Evolutionary conservation across 1,140 invertebrate species (phyloP), one percentile per base, ranked within the genome.

Genomic region (Drepana arcuata): DNA sequence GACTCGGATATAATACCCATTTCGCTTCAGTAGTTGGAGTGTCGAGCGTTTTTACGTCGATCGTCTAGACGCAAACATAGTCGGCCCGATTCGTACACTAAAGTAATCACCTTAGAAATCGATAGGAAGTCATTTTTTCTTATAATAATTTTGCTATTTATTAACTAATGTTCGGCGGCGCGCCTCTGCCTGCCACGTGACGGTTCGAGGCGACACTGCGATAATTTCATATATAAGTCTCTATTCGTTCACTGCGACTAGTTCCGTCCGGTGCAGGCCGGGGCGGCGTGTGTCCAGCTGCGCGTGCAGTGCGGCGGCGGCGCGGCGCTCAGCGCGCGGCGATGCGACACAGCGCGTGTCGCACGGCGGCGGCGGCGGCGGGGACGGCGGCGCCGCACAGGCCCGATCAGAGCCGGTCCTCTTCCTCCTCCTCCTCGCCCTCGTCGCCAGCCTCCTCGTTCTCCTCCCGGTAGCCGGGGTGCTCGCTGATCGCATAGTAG

Each of bases 401-500:
- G 64, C 68, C 71, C 58, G 68, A 83, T 88, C 91, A 93, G 88
- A 93, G 90, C 85, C 91, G 85, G 83, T 93, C 91, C 61, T 90
- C 89, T 57, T 91, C 90, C 53, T 92, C 91, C 43, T 92, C 91
- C 51, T 92, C 91, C 56, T 92, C 91, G 26, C 88, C 90, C 73
- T 93, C 92, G 70, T 93, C 92, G 36, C 88, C 88, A 58, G 90
- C 90, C 61, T 93, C 92, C 68, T 93, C 92, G 57, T 91, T 91
- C 75, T 93, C 92, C 67, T 94, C 92, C 75, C 92, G 92, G 77
- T 96, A 96, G 14, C 93, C 93, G 18, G 94, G 94, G 83, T 96
- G 94, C 80, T 97, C 95, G 52, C 93, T 95, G 59, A 97, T 96
- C 36, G 93, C 93, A 81, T 97, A 96, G 84, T 95, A 97, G 81